These are phyloP conservation scores for Agonopterix subpropinquella DNA, from an alignment of 2,888 invertebrate genomes.

Conservation along the genomic window DNA sequence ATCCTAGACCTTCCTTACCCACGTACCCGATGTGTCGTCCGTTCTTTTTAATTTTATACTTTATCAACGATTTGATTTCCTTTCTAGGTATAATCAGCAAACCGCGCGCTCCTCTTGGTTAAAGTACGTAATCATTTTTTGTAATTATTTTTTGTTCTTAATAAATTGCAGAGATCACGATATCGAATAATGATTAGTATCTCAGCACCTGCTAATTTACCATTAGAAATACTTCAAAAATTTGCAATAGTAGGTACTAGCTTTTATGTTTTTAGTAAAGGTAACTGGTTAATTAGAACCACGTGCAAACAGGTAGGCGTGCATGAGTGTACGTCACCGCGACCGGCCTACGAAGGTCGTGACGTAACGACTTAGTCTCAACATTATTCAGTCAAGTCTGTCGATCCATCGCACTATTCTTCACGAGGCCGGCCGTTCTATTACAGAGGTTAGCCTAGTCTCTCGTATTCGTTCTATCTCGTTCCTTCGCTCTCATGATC, in stretches of 20 bases:
- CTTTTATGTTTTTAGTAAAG: too few species aligned
- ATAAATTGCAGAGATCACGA: too few species aligned
- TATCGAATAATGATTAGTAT: too few species aligned
- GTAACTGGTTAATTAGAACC: conserved; percentile 32
- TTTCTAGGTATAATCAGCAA: conserved; percentile 75
- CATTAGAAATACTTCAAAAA: too few species aligned
- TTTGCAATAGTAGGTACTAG: too few species aligned
- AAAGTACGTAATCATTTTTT: conserved; percentile 63
- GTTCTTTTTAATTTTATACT: conserved; percentile 28
- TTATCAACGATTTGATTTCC: conserved; percentile 50
- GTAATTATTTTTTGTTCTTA: not conserved
- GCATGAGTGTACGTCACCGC: conserved; percentile 55
- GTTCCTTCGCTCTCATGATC: conserved; percentile 39
- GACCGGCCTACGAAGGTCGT: conserved; percentile 59
- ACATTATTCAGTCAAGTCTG: conserved; percentile 49
- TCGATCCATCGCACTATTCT: conserved; percentile 56
- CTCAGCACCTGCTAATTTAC: too few species aligned
- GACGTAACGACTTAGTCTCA: conserved; percentile 59
- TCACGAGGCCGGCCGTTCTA: conserved; percentile 57
- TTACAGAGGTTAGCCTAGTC: conserved; percentile 42
- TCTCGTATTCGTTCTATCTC: conserved; percentile 36
- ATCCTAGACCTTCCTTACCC: conserved; percentile 65
- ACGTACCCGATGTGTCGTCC: conserved; percentile 27
- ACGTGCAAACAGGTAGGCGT: conserved; percentile 59
- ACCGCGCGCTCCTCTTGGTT: conserved; percentile 70